A percentile compares a stretch with the other conserved stretches of the same genome.
These are phyloP conservation scores for Himantopus leucocephalus DNA, from an alignment of 2,113 vertebrate genomes.

Conservation along the genomic window DNA sequence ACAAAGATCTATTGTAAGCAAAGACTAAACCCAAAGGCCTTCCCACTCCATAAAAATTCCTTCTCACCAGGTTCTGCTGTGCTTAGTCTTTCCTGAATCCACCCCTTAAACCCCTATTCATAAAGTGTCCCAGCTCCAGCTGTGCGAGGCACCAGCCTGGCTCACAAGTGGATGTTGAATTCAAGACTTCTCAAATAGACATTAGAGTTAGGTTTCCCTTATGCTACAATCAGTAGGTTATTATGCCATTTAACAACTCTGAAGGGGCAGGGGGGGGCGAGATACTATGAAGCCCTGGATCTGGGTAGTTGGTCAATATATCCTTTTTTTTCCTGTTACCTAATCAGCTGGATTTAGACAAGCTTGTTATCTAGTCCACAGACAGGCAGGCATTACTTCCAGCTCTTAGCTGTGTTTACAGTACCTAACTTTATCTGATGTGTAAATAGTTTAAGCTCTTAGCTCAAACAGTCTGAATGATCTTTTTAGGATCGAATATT, in stretches of 20 bases:
- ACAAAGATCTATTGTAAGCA: background rate
- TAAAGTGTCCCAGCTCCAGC: background rate
- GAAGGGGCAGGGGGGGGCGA: background rate
- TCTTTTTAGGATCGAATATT: background rate
- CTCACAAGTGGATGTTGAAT: background rate
- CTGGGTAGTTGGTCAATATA: background rate
- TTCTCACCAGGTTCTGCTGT: background rate
- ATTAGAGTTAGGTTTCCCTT: background rate
- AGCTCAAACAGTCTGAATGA: background rate
- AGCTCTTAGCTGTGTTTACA: background rate
- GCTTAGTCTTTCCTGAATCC: background rate
- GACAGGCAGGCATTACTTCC: background rate
- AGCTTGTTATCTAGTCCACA: background rate
- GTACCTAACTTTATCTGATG: background rate
- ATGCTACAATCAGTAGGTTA: background rate
- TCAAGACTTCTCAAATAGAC: background rate
- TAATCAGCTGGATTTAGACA: background rate
- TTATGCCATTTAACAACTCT: background rate
- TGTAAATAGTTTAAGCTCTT: constrained; percentile 21
- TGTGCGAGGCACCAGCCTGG: background rate
- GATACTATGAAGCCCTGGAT: background rate
- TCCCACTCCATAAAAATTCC: background rate
- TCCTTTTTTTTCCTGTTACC: background rate
- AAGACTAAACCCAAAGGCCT: background rate
- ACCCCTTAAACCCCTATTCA: background rate